Conservation (phyloP, 2,113 vertebrate species). For the Otus sunia region DNA sequence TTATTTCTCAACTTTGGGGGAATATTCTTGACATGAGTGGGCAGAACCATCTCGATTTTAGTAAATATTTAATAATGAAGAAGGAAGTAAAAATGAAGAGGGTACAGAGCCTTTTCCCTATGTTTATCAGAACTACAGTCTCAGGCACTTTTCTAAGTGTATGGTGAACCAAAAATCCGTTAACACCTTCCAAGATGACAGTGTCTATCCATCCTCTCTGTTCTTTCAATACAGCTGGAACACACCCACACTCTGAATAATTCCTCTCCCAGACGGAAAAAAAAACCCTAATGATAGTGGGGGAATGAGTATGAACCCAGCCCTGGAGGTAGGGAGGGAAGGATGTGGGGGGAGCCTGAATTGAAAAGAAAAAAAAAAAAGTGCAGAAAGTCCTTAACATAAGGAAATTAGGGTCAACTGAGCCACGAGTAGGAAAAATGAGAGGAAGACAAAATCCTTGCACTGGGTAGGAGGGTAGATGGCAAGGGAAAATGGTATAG, state of each 20-base stretch:
- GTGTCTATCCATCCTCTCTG: background rate
- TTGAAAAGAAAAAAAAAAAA: background rate
- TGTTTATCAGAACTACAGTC: background rate
- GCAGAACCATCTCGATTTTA: background rate
- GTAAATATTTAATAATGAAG: background rate
- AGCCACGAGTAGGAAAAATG: background rate
- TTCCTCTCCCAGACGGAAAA: background rate
- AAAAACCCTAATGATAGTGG: background rate
- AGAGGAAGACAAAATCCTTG: background rate
- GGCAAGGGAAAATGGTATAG: background rate
- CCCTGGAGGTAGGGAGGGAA: background rate
- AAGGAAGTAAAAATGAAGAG: background rate
- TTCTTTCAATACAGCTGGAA: background rate
- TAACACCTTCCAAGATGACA: background rate
- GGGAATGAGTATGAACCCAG: background rate
- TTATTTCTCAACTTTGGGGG: background rate
- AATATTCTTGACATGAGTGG: background rate
- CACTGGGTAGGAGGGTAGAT: background rate
- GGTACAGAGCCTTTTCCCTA: background rate
- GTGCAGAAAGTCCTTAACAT: background rate
- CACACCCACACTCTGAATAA: background rate
- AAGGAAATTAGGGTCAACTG: background rate
- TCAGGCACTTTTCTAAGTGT: background rate
- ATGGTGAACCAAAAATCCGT: background rate
- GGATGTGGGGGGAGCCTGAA: background rate